Conservation (phyloP, 2,888 invertebrate species). For the Ischnura elegans region DNA sequence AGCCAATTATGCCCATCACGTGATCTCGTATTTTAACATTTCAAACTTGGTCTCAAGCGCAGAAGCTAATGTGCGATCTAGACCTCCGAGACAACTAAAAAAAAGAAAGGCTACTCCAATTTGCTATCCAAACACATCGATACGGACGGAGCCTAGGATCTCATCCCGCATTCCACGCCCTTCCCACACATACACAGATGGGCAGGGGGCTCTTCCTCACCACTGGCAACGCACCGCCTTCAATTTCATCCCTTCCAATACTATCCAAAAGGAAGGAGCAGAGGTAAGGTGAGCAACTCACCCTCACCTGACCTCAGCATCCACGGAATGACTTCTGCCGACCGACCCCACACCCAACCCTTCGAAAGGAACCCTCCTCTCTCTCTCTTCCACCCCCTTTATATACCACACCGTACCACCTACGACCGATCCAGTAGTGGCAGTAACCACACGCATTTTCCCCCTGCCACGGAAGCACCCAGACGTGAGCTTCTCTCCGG, state of each 20-base stretch:
- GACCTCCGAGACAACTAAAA: not conserved
- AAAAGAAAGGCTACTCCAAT: not conserved
- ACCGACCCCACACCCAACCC: not conserved
- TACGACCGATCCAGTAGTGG: not conserved
- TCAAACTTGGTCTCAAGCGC: no score
- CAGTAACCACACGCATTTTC: slow-evolving; percentile 22
- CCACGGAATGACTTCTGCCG: not conserved
- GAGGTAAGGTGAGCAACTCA: not conserved
- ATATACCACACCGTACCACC: no score
- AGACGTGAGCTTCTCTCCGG: not conserved
- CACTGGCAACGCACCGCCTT: not conserved
- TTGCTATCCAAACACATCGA: not conserved
- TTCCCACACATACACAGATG: not conserved
- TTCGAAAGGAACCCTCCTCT: not conserved
- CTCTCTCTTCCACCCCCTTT: not conserved
- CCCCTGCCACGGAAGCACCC: not conserved
- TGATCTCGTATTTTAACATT: no score
- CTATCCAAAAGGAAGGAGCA: not conserved
- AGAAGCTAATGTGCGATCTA: no score
- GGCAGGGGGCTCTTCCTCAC: not conserved
- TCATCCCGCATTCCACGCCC: not conserved
- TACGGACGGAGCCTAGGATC: not conserved
- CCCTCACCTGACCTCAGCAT: slow-evolving; percentile 31
- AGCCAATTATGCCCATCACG: no score
- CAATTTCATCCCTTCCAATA: not conserved